Evolutionary conservation across 2,888 invertebrate genomes (phyloP).

Genomic region (Eretmocerus hayati): DNA sequence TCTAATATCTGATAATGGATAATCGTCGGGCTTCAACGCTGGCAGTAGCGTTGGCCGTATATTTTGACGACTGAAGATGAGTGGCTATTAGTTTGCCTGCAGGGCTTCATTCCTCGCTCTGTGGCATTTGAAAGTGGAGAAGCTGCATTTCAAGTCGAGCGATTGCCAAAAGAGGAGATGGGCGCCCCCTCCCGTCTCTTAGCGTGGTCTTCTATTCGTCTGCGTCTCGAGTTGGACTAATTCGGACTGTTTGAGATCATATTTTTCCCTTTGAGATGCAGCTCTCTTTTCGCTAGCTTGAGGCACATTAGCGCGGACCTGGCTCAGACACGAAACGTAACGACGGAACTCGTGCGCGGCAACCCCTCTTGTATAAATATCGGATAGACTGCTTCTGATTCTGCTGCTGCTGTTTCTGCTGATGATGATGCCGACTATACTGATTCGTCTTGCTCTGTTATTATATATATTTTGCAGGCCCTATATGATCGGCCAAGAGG

Average conservation of each 20-base stretch:
- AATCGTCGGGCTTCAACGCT: slow-evolving; percentile 24
- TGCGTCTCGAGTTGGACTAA: no score
- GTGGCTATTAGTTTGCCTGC: slow-evolving; percentile 30
- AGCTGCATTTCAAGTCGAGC: slow-evolving; percentile 1
- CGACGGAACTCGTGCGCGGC: no score
- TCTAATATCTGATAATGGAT: slow-evolving; percentile 39
- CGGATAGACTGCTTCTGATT: slow-evolving; percentile 24
- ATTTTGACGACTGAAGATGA: slow-evolving; percentile 45
- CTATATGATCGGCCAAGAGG: not conserved
- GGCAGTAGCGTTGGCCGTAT: slow-evolving; percentile 33
- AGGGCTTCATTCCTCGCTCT: slow-evolving; percentile 3
- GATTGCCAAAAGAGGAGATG: no score
- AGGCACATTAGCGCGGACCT: not conserved
- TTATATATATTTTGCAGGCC: not conserved
- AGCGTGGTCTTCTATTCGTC: no score
- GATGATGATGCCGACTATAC: no score
- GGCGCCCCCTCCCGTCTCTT: no score
- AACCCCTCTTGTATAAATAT: slow-evolving; percentile 33
- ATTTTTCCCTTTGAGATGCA: slow-evolving; percentile 1
- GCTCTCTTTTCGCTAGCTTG: not conserved
- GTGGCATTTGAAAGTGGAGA: not conserved
- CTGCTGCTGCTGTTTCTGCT: slow-evolving; percentile 30
- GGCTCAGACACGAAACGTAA: no score
- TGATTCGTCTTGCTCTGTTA: not conserved
- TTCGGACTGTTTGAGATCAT: no score